Conservation (phyloP, 2,113 vertebrate species). For the Amphiprion ocellaris region DNA sequence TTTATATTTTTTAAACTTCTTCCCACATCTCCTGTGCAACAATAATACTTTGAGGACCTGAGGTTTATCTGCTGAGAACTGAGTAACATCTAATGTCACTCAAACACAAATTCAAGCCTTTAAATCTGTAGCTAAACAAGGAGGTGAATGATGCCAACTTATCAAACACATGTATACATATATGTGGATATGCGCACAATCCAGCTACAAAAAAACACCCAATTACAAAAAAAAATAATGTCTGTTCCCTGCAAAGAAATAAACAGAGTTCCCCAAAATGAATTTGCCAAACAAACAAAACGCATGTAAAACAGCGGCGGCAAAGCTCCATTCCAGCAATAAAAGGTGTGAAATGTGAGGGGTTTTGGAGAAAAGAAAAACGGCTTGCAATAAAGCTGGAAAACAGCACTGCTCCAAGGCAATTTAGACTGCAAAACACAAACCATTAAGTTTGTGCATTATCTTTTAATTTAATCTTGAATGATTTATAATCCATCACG, state of each 20-base stretch:
- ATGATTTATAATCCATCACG: slow-evolving; percentile 99
- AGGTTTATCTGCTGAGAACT: slow-evolving; percentile 42
- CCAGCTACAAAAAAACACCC: background rate
- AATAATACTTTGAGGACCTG: slow-evolving; percentile 9
- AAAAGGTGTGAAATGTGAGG: slow-evolving; percentile 93
- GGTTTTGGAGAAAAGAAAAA: slow-evolving; percentile 96
- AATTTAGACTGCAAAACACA: slow-evolving; percentile 99
- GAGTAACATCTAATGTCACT: slow-evolving; percentile 27
- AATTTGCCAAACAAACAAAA: slow-evolving; percentile 42
- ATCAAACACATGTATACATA: background rate
- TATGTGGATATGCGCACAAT: background rate
- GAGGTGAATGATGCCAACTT: background rate
- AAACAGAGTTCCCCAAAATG: slow-evolving; percentile 45
- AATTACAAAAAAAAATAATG: background rate
- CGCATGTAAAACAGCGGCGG: slow-evolving; percentile 47
- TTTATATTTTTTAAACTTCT: slow-evolving; percentile 30
- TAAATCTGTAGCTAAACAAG: slow-evolving; percentile 12
- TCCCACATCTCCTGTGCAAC: slow-evolving; percentile 26
- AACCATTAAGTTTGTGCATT: slow-evolving; percentile 99
- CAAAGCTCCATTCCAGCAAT: slow-evolving; percentile 76
- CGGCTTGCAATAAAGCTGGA: slow-evolving; percentile 98
- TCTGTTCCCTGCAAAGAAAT: background rate
- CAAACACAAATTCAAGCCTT: slow-evolving; percentile 17
- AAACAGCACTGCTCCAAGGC: slow-evolving; percentile 98
- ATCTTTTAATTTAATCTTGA: slow-evolving; percentile 99